These are phyloP conservation scores for Andrena dorsata DNA, from an alignment of 2,888 invertebrate genomes.

Conservation along the genomic window DNA sequence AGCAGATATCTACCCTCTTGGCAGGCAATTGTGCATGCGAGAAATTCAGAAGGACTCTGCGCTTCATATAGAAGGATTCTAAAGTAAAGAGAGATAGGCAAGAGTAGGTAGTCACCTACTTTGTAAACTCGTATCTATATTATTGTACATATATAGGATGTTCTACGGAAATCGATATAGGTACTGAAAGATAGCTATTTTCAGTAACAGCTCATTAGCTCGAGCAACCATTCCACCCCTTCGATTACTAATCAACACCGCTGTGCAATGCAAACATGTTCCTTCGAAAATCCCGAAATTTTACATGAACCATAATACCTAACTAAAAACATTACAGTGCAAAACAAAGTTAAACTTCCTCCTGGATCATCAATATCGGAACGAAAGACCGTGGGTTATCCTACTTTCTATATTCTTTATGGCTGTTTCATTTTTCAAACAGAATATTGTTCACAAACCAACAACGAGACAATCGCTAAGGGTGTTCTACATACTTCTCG, in stretches of 20 bases:
- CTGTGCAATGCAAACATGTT: not conserved
- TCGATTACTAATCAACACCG: not conserved
- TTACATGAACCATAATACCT: not conserved
- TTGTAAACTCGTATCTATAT: slow-evolving; percentile 61
- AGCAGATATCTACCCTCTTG: slow-evolving; percentile 63
- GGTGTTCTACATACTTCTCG: slow-evolving; percentile 1
- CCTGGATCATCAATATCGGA: not conserved
- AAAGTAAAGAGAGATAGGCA: slow-evolving; percentile 63
- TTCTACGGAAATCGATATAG: slow-evolving; percentile 67
- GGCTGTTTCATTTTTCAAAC: slow-evolving; percentile 19
- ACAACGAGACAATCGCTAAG: not conserved
- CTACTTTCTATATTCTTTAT: slow-evolving; percentile 7
- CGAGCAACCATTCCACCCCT: slow-evolving; percentile 6
- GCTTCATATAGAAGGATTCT: slow-evolving; percentile 60
- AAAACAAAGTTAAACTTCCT: not conserved
- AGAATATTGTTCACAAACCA: slow-evolving; percentile 15
- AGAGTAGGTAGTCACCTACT: slow-evolving; percentile 64
- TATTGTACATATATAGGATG: slow-evolving; percentile 56
- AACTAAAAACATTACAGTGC: not conserved
- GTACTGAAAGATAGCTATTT: slow-evolving; percentile 44
- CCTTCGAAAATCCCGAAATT: not conserved
- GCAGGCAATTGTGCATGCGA: slow-evolving; percentile 71
- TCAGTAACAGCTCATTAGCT: slow-evolving; percentile 33
- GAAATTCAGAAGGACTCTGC: slow-evolving; percentile 61
- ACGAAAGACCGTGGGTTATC: not conserved